A percentile compares a stretch with the other conserved stretches of the same genome.
phyloP scores from a whole-genome alignment of 1,140 invertebrate species.

The Drosophila ananassae region DNA sequence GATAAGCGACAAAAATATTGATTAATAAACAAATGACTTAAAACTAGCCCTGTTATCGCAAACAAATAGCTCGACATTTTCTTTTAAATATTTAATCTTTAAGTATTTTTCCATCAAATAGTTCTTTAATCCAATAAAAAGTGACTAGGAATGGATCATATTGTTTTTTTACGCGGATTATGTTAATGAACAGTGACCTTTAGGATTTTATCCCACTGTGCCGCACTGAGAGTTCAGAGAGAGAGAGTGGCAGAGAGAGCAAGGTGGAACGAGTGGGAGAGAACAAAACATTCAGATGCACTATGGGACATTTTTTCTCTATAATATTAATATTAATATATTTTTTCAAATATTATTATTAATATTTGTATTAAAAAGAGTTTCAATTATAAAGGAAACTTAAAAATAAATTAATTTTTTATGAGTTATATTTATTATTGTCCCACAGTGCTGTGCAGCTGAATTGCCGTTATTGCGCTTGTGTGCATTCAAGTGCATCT shows the following conservation, averaged over 20 bases:
- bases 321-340: no score
- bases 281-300: slow-evolving; percentile 58
- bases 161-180: no score
- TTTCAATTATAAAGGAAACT: no score
- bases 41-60: not conserved
- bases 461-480: slow-evolving; percentile 19
- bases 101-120: no score
- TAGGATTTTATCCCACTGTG: slow-evolving; percentile 15
- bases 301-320: slow-evolving; percentile 12
- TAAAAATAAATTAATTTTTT: no score
- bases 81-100: no score
- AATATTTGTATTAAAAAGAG: no score
- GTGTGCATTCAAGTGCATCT: slow-evolving; percentile 38
- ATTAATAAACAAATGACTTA: not conserved
- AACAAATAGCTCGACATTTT: not conserved
- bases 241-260: slow-evolving; percentile 7
- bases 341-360: no score
- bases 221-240: slow-evolving; percentile 2
- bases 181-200: not conserved
- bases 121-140: no score
- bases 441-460: no score
- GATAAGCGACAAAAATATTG: not conserved
- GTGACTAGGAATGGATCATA: no score
- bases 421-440: no score
- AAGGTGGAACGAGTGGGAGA: slow-evolving; percentile 3